Base-by-base conservation (phyloP, 2,888 invertebrate species). In the Omphaloscelis lunosa region DNA sequence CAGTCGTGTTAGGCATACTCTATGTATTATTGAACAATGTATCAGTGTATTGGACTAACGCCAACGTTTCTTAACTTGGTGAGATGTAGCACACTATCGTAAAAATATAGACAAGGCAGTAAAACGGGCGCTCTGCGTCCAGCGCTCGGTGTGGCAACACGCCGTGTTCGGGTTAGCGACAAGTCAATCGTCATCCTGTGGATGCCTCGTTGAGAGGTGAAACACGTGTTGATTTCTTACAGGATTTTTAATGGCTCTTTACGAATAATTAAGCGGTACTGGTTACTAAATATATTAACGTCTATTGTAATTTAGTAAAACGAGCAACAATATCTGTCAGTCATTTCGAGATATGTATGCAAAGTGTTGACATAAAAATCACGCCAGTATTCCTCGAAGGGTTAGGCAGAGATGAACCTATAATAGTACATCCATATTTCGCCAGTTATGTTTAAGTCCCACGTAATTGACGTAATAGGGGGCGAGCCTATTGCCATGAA, bases 21-120 rank as follows among this genome's bases (percentile, higher is more conserved):
- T 85, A 77, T 87, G 82, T 88, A 88, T 88, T 85, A 87, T 88
- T 86, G 83, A 73, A 90, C 88, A 88, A 89, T 89, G 89, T 90
- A 87, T 90, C 84, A 86, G 76, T 83, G 84, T 85, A 87, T 89
- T 94, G 93, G 93, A 88, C 29, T 77, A 6, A 27, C 63, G 92
- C 93, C 94, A 94, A 90, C 59, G 72, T 80, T 83, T 84, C 81
- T 75, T 78, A 87, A 91, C 90, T 89, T 85, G 81, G 70, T 62
- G 41, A 74, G 66, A 76, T 75, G 58, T 58, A 34, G 62, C 56
- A 62, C 63, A 67, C 71, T 71, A 75, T 72, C 48, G 67, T 77
- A 85, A 85, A 86, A 72, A 68, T 81, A 74, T 63, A 80, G 65
- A 67, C 12, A 68, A 62, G 48, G 59, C 48, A 62, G 48, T 83